Conservation (phyloP, 2,113 vertebrate species). For the Canis aureus region DNA sequence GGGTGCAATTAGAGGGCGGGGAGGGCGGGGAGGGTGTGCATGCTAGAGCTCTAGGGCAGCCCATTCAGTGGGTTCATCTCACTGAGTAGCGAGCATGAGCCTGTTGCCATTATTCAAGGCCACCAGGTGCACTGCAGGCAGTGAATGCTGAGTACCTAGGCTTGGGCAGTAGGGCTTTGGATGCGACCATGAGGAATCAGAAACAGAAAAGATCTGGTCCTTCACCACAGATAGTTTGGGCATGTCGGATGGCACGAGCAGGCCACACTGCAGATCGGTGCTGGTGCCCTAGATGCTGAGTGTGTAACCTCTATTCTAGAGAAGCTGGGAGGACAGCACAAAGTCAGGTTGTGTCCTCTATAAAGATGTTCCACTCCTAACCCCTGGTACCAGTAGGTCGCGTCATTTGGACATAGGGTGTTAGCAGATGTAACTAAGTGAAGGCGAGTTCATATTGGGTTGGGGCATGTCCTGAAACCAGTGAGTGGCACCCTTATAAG, state of each 20-base stretch:
- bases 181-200: neutral
- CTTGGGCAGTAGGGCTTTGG: neutral
- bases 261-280: neutral
- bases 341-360: neutral
- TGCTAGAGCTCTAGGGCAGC: neutral
- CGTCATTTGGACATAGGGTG: neutral
- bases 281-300: neutral
- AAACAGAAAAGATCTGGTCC: neutral
- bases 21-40: too few relatives aligned
- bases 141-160: neutral
- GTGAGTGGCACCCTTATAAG: neutral
- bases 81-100: neutral
- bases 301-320: neutral
- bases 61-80: neutral
- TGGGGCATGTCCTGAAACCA: neutral
- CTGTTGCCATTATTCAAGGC: too few relatives aligned
- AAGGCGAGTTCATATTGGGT: neutral
- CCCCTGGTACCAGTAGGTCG: neutral
- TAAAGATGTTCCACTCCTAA: neutral
- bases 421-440: neutral
- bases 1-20: too few relatives aligned
- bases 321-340: neutral
- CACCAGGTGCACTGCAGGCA: neutral
- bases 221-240: neutral
- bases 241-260: accelerated